phyloP scores from a whole-genome alignment of 2,113 vertebrate species.

The Hypanus sabinus region DNA sequence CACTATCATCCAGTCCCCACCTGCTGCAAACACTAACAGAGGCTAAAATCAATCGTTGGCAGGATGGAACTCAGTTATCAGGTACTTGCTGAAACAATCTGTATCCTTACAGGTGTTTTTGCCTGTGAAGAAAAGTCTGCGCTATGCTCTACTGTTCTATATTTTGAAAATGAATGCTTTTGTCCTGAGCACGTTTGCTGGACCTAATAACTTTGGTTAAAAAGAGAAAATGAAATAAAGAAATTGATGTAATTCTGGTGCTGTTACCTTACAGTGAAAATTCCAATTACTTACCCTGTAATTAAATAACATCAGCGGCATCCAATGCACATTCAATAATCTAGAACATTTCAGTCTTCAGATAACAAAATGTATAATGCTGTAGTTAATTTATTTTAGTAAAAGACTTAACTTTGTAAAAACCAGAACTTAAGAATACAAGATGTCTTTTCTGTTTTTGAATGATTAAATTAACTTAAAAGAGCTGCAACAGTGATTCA shows the following conservation, averaged over 20 bases:
- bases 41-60: neutral
- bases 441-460: neutral
- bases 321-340: neutral
- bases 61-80: neutral
- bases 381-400: neutral
- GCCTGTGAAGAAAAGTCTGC: no score
- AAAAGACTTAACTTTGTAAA: neutral
- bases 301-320: neutral
- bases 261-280: conserved; percentile 19
- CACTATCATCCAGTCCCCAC: neutral
- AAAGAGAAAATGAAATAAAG: neutral
- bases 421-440: neutral
- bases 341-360: neutral
- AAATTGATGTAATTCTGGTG: conserved; percentile 6
- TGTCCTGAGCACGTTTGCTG: conserved; percentile 12
- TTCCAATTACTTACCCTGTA: conserved; percentile 32
- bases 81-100: neutral
- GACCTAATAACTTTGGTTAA: conserved; percentile 11
- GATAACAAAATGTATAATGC: neutral
- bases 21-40: neutral
- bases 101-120: neutral
- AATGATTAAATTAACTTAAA: neutral
- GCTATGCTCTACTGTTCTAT: no score
- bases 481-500: neutral
- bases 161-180: neutral